These are phyloP conservation scores for Cynaeus angustus DNA, from an alignment of 2,888 invertebrate species.

Conservation along the genomic window DNA sequence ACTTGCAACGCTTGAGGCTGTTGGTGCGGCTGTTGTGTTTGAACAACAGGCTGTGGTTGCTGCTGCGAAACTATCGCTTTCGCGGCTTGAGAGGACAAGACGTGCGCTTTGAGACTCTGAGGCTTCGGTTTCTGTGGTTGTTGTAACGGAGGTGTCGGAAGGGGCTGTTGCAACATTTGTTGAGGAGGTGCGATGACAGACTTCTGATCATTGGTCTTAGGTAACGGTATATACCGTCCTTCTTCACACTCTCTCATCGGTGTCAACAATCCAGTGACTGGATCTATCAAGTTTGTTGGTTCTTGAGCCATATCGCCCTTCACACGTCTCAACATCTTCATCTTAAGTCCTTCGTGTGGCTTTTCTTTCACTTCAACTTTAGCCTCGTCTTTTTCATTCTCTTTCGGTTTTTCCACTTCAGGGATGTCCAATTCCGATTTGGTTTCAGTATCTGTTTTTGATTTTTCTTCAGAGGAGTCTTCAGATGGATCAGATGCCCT, in stretches of 20 bases:
- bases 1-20: conserved; percentile 47
- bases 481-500: conserved; percentile 80
- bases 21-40: conserved; percentile 9
- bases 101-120: conserved; percentile 78
- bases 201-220: conserved; percentile 60
- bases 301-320: conserved; percentile 71
- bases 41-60: conserved; percentile 53
- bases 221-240: conserved; percentile 78
- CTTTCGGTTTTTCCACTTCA: conserved; percentile 49
- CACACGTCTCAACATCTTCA: conserved; percentile 68
- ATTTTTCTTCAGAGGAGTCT: conserved; percentile 78
- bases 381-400: conserved; percentile 47
- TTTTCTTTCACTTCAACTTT: conserved; percentile 60
- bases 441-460: conserved; percentile 61
- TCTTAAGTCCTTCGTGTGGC: conserved; percentile 68
- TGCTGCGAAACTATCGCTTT: conserved; percentile 66
- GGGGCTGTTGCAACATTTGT: conserved; percentile 4
- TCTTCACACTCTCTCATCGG: conserved; percentile 83
- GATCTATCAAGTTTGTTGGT: conserved; percentile 81
- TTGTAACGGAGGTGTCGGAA: conserved; percentile 49
- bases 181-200: conserved; percentile 51
- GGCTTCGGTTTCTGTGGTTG: conserved; percentile 67
- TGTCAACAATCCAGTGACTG: conserved; percentile 82
- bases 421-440: conserved; percentile 38
- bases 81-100: conserved; percentile 73